A percentile compares a stretch with the other conserved stretches of the same genome.
These are phyloP conservation scores for Bucorvus abyssinicus DNA, from an alignment of 2,797 vertebrate species.

Conservation along the genomic window DNA sequence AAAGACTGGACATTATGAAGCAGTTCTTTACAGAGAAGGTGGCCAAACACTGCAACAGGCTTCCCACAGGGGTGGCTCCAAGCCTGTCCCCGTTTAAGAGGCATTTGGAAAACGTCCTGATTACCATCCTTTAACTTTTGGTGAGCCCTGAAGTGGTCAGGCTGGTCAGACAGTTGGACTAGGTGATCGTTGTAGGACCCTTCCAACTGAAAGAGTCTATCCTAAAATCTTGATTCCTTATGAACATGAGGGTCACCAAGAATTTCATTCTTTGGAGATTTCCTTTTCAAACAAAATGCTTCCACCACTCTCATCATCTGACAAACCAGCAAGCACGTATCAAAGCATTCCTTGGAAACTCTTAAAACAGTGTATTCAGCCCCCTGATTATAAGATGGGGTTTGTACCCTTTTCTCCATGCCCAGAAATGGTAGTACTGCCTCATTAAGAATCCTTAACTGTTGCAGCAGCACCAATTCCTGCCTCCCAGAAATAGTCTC, in stretches of 20 bases:
- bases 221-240: neutral
- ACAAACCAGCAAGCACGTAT: too few relatives aligned
- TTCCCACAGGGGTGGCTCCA: neutral
- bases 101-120: neutral
- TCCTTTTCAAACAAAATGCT: too few relatives aligned
- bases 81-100: neutral
- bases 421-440: neutral
- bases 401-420: neutral
- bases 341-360: neutral
- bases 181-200: neutral
- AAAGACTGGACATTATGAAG: neutral
- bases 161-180: neutral
- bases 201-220: neutral
- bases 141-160: neutral
- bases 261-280: too few relatives aligned
- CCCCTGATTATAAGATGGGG: neutral
- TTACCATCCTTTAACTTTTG: neutral
- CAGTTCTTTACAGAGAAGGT: neutral
- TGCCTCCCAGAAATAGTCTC: neutral
- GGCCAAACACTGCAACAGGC: neutral
- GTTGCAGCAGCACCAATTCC: neutral
- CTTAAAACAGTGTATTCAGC: neutral
- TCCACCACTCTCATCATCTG: too few relatives aligned
- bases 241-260: too few relatives aligned
- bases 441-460: neutral